Percentiles rank a stretch among this genome's conserved stretches.
phyloP scores from a whole-genome alignment of 2,888 invertebrate species.

The Nasonovia ribisnigri region DNA sequence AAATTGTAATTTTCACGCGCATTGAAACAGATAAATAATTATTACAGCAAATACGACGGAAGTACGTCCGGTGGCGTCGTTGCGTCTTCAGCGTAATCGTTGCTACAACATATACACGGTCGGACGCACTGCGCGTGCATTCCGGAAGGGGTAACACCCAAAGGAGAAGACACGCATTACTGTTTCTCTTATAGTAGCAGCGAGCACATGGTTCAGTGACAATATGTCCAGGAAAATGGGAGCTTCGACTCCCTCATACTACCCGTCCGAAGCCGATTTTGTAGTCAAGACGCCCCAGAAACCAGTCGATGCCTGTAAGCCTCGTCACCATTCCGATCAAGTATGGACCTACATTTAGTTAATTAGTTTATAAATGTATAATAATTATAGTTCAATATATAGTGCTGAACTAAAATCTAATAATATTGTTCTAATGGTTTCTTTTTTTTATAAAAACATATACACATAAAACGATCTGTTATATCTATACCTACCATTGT shows the following conservation, averaged over 20 bases:
- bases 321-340: conserved; percentile 50
- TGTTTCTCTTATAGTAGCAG: not conserved
- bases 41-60: conserved; percentile 26
- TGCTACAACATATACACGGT: not conserved
- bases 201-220: conserved; percentile 53
- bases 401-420: not conserved
- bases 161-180: not conserved
- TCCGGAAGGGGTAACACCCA: conserved; percentile 25
- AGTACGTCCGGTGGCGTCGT: conserved; percentile 21
- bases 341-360: conserved; percentile 24
- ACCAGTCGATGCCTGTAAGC: not conserved
- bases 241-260: conserved; percentile 61
- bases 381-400: not conserved
- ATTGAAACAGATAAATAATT: conserved; percentile 25
- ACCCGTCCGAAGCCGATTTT: conserved; percentile 67
- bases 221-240: conserved; percentile 58
- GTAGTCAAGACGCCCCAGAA: conserved; percentile 67
- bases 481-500: conserved; percentile 14
- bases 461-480: not conserved
- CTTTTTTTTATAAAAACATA: not conserved
- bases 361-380: not conserved
- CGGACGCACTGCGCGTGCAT: not conserved
- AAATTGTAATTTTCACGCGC: conserved; percentile 45
- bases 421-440: not conserved
- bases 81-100: not conserved